Base-by-base conservation (phyloP, 2,888 invertebrate genomes). In the Leptinotarsa rubiginosa region DNA sequence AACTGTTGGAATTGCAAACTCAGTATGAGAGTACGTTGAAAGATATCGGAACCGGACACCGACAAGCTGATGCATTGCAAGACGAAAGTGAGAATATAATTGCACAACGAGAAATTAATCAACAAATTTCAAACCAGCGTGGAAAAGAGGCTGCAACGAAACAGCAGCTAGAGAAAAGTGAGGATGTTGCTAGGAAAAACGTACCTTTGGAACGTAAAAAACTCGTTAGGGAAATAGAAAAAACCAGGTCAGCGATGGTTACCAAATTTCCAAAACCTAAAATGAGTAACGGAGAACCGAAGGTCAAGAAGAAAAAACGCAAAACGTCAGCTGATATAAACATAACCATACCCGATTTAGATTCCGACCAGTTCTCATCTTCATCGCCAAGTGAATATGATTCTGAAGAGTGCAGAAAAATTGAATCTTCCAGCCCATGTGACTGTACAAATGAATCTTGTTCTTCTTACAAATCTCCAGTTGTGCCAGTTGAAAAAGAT, bases 11-110 rank as follows among this genome's bases (percentile, higher is more conserved):
- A 49, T 82, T 90, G n/a, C 90, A 90, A 81, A 86, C 88, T 73
- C 89, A 90, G 73, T 90, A 90, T 81, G 84, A 88, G 72, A 89
- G 89, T 70, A 89, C 89, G 74, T 82, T 90, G 75, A 87, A 88
- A 77, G 88, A 90, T 79, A 87, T 91, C 59, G 91, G 91, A 3
- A 81, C 86, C 25, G 90, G 89, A 0, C 91, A 91, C 80, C 84
- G 83, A 18, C 85, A 87, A 65, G 90, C 90, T 47, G 84, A 84
- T 20, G 70, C 83, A 13, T 86, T 88, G 72, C 86, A 88, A 41
- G 85, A 89, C 78, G 85, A 87, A 65, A 85, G 85, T 59, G 83
- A 81, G 65, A 54, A 75, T 64, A 52, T 80, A 16, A 72, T 76
- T 41, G 76, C 80, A 69, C 77, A 81, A 73, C 72, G 70, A 59